Base-by-base conservation (phyloP, 2,113 vertebrate species). In the Chlamydotis undulata region DNA sequence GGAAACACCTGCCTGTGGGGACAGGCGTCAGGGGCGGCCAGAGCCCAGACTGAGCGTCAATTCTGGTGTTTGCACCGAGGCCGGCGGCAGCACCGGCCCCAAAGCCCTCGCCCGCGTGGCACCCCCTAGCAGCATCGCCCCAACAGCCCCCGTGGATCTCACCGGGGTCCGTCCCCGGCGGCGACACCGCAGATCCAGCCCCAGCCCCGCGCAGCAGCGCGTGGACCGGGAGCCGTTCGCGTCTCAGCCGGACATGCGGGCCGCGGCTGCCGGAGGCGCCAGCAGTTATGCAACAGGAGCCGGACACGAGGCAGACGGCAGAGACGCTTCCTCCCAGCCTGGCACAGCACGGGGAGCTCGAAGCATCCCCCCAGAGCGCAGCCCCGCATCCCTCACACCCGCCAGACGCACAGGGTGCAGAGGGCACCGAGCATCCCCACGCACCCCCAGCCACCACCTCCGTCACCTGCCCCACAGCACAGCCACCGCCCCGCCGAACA, bases 1-100 rank as follows among this genome's bases (percentile, higher is more conserved):
- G 99, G 99, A 95, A 99, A 99, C 90, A 99, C 98, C 87, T 98
- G 97, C 94, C 99, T 99, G 96, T 14, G 83, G 73, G 87, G 63
- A 96, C 98, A 98, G 92, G 50, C 0, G 1, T 64, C 25, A 70
- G 89, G 75, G 53, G 15, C 0, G 2, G 13, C 19, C 2, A 2
- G 28, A 33, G 5, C 9, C 39, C 7, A 9, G 7, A 2, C 43
- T 5, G 2, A 7, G 23, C 37, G 39, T 73, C 7, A 6, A 41
- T 4, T 7, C 31, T 2, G 6, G 17, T 1, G 7, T 0, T 45
- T 31, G 24, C 69, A 56, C 85, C 17, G 0, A 57, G 49, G 43
- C 4, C 6, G 10, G 56, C 2, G 4, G 12, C 37, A 43, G n/a
- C 29, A 37, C 33, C 14, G 4, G 18, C 59, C 26, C 47, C 37